These are phyloP conservation scores for human (Homo sapiens) DNA, from an alignment of 2,113 vertebrate genomes.

Conservation along the genomic window GRCh38 chr2:221626001-221626500, in stretches of 20 bases:
- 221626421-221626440: background rate
- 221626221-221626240: background rate
- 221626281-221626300: background rate
- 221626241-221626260: background rate
- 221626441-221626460: background rate
- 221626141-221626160: background rate
- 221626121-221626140: background rate
- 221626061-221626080: background rate
- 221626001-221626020: background rate
- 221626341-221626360: background rate
- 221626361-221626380: background rate
- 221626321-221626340: background rate
- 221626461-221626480: background rate
- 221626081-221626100: background rate
- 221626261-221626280: background rate
- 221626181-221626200: background rate
- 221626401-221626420: background rate
- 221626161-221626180: background rate
- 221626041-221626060: background rate
- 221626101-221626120: background rate
- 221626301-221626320: background rate
- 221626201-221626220: conserved; percentile 3
- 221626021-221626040: background rate
- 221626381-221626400: background rate
- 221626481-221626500: background rate